phyloP scores from a whole-genome alignment of 2,888 invertebrate genomes.

The Conistra vaccinii region DNA sequence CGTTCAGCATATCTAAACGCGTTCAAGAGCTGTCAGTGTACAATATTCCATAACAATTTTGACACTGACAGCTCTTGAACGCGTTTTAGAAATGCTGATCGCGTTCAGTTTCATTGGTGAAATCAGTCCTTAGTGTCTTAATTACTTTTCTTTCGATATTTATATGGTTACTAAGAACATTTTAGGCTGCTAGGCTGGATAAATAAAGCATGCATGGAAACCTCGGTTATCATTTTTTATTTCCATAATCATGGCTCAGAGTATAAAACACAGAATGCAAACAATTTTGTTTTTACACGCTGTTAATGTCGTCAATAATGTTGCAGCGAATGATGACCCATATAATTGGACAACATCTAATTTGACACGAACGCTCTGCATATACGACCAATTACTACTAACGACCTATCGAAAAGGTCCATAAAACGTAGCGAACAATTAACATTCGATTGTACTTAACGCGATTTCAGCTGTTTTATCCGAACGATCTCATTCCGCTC shows the following conservation, averaged over 20 bases:
- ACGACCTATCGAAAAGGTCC: slow-evolving; percentile 65
- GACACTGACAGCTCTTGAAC: no score
- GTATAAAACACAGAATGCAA: not conserved
- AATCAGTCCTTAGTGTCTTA: no score
- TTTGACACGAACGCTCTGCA: slow-evolving; percentile 54
- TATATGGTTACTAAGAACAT: not conserved
- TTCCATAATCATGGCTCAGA: not conserved
- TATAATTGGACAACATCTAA: slow-evolving; percentile 58
- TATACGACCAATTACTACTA: slow-evolving; percentile 70
- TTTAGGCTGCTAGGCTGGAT: not conserved
- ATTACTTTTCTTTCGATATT: not conserved
- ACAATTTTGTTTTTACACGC: slow-evolving; percentile 16
- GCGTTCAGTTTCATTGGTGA: no score
- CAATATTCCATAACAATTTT: no score
- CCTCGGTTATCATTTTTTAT: not conserved
- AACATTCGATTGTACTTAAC: slow-evolving; percentile 69
- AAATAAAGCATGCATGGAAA: not conserved
- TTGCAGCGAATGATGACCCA: slow-evolving; percentile 35
- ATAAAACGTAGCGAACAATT: slow-evolving; percentile 71
- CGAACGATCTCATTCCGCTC: slow-evolving; percentile 57
- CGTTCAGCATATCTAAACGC: no score
- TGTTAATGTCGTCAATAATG: slow-evolving; percentile 29
- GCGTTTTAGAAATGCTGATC: no score
- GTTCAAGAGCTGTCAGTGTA: no score
- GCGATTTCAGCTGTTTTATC: slow-evolving; percentile 64